Base-by-base conservation (phyloP, 2,888 invertebrate species). In the Neoitamus cyanurus region DNA sequence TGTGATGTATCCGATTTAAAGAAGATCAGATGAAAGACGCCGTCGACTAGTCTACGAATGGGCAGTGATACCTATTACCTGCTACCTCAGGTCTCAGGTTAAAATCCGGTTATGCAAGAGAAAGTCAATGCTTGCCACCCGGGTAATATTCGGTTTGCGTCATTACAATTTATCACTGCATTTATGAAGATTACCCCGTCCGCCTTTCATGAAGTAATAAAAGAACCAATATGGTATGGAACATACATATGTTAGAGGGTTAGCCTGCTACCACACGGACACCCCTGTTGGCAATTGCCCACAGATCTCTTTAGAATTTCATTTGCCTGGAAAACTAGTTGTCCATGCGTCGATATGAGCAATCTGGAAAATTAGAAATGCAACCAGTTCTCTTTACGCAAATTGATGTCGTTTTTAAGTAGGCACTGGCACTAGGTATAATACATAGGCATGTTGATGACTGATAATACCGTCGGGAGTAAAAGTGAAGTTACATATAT, bases 91-190 rank as follows among this genome's bases (percentile, higher is more conserved):
- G 11, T 77, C 46, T n/a, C n/a, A n/a, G n/a, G n/a, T n/a, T n/a
- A 28, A 37, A 13, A 42, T 77, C 77, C 77, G 42, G 77, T 77
- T 77, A 77, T 77, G 77, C 46, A 77, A 77, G 77, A 77, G 77
- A 77, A 77, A 77, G 77, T 77, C 13, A 36, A 25, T 25, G 31
- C 70, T 77, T 30, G 28, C 28, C 28, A 46, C 28, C 30, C 30
- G n/a, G 15, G 46, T 77, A 25, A 46, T 46, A 30, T 46, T 9
- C 7, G 37, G 30, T 46, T 77, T 77, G 77, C 77, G 28, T 77
- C 46, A 77, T 11, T 46, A n/a, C 28, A 46, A 25, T 70, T 70
- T 34, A 70, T 70, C 2, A 34, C n/a, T 70, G 70, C 58, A 58
- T 20, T 58, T 20, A 25, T 20, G 58, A 58, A 58, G 6, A 58